phyloP scores from a whole-genome alignment of 1,140 invertebrate genomes.

The Campodea augens region DNA sequence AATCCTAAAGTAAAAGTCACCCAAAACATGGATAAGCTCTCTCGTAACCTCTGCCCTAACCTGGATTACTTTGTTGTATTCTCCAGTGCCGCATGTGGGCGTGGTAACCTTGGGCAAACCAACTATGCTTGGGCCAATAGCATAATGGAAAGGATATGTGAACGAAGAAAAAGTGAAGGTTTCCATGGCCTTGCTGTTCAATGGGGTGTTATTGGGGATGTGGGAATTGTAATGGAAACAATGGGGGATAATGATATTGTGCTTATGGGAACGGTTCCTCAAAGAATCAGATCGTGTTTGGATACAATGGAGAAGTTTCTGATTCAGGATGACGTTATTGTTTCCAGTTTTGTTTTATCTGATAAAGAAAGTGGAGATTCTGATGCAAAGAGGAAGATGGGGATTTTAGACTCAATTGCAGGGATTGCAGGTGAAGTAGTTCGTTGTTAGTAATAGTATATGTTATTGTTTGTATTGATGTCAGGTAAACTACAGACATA shows the following conservation, averaged over 20 bases:
- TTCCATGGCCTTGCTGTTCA: conserved; percentile 31
- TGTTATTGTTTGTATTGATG: too few species aligned
- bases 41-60: conserved; percentile 48
- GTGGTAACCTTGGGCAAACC: conserved; percentile 18
- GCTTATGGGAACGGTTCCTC: conserved; percentile 36
- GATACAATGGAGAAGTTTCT: conserved; percentile 32
- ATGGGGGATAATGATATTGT: conserved; percentile 33
- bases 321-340: neutral
- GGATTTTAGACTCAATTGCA: too few species aligned
- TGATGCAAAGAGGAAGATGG: too few species aligned
- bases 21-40: conserved; percentile 49
- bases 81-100: conserved; percentile 83
- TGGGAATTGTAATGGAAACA: conserved; percentile 36
- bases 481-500: too few species aligned
- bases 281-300: conserved; percentile 35
- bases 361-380: too few species aligned
- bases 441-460: too few species aligned
- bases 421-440: too few species aligned
- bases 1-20: conserved; percentile 41
- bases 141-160: conserved; percentile 84
- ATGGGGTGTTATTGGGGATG: conserved; percentile 33
- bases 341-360: too few species aligned
- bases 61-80: too few species aligned
- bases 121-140: conserved; percentile 39
- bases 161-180: conserved; percentile 24